Percentiles rank a stretch among this genome's conserved stretches.
Conservation (phyloP, 2,888 invertebrate species). For the Leptopilina syphax region DNA sequence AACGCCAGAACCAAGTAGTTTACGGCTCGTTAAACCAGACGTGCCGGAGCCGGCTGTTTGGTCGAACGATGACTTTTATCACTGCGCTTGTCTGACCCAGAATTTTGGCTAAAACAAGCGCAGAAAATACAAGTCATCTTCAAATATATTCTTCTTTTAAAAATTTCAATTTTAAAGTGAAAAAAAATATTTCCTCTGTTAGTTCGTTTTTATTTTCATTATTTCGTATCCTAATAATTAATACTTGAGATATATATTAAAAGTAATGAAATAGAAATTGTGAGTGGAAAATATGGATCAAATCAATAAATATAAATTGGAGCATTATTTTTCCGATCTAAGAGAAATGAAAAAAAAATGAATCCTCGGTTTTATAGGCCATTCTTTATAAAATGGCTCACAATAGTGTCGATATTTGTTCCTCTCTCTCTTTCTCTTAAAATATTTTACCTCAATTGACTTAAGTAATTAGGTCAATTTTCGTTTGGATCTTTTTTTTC, state of each 20-base stretch:
- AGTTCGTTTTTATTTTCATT: neutral
- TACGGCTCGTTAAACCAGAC: constrained; percentile 26
- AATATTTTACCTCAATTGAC: constrained; percentile 9
- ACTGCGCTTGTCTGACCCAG: constrained; percentile 56
- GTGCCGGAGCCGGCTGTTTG: constrained; percentile 45
- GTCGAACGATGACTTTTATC: constrained; percentile 53
- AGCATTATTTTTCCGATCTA: constrained; percentile 6
- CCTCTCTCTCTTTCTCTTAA: neutral
- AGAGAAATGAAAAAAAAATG: neutral
- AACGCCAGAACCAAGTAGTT: constrained; percentile 8
- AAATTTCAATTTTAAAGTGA: neutral
- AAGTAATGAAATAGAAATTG: neutral
- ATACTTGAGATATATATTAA: neutral
- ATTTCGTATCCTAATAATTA: neutral
- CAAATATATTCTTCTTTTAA: neutral
- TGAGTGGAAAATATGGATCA: neutral
- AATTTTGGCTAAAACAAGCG: constrained; percentile 48
- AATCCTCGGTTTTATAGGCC: neutral
- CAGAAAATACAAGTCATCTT: constrained; percentile 8
- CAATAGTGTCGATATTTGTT: constrained; percentile 6
- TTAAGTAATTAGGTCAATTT: constrained; percentile 1
- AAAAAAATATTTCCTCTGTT: neutral
- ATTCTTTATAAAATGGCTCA: neutral
- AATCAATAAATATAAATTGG: constrained; percentile 11
- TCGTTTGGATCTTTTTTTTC: neutral